Evolutionary conservation across 2,797 vertebrate species (phyloP).

Genomic region (Cyprinodon diabolis): DNA sequence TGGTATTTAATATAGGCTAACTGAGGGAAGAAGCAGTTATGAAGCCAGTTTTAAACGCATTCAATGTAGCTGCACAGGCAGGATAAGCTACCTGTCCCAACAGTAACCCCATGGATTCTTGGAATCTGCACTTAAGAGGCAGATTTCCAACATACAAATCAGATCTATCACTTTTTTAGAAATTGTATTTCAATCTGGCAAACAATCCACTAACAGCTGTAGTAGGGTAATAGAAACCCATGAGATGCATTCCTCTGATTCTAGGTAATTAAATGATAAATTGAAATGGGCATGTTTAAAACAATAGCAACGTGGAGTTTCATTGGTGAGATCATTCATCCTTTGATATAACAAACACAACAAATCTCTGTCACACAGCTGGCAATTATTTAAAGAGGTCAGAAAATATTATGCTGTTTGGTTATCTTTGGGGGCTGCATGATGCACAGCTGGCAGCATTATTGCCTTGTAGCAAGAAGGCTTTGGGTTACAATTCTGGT

Average conservation of each 20-base stretch:
- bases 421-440: background rate
- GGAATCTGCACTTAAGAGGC: constrained; percentile 41
- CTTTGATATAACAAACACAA: background rate
- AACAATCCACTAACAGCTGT: background rate
- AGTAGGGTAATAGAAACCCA: background rate
- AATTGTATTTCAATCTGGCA: background rate
- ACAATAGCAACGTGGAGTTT: background rate
- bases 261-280: background rate
- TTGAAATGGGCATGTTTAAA: background rate
- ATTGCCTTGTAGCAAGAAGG: background rate
- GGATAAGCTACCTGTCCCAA: constrained; percentile 42
- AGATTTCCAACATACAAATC: background rate
- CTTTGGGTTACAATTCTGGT: background rate
- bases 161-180: background rate
- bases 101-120: constrained; percentile 40
- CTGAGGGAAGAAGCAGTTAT: constrained; percentile 16
- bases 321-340: too few species aligned
- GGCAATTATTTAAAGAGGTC: background rate
- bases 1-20: constrained; percentile 4
- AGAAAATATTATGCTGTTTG: background rate
- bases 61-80: constrained; percentile 34
- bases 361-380: background rate
- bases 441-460: background rate
- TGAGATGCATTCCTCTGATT: background rate
- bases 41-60: constrained; percentile 22